Base-by-base conservation (phyloP, 2,797 vertebrate species). In the Typhlichthys eigenmanni region DNA sequence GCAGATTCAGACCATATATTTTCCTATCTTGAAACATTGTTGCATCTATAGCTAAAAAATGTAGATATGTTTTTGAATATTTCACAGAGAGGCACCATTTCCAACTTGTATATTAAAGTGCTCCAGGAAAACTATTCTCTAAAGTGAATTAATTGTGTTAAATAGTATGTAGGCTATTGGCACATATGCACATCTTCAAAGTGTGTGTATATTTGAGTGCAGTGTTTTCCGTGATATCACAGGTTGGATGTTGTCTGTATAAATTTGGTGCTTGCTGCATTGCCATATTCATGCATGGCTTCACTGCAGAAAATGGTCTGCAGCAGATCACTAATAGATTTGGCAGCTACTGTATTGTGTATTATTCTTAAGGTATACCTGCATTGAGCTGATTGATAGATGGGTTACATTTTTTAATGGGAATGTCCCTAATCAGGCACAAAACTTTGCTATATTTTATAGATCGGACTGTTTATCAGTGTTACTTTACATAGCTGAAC, bases 51-150 rank as follows among this genome's bases (percentile, higher is more conserved):
- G 75, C 85, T 93, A 71, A 91, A 92, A 93, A 88, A 93, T 93
- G 90, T 78, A 93, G 86, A 69, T 68, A 34, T 88, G 83, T 89
- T 91, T 89, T 80, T 92, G 70, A 92, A 92, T 92, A 92, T 92
- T 93, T 92, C 83, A 93, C 76, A 81, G 68, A 78, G 76, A 70
- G 74, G 81, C 78, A 86, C 80, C 79, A 86, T 90, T 87, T 89
- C 78, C 79, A 68, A 32, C 38, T 49, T 60, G 51, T 60, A 48
- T 81, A 74, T 83, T 82, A 75, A 88, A 85, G 86, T 64, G 72
- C 63, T 78, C 76, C 55, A 73, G 68, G 65, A 70, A 74, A 89
- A 86, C 75, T 70, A 47, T 74, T 49, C 60, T 56, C n/a, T 53
- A 43, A 78, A 83, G 74, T 82, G 65, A 55, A 49, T 64, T 64